Base-by-base conservation (phyloP, 2,797 vertebrate genomes). In the Anas capensis region DNA sequence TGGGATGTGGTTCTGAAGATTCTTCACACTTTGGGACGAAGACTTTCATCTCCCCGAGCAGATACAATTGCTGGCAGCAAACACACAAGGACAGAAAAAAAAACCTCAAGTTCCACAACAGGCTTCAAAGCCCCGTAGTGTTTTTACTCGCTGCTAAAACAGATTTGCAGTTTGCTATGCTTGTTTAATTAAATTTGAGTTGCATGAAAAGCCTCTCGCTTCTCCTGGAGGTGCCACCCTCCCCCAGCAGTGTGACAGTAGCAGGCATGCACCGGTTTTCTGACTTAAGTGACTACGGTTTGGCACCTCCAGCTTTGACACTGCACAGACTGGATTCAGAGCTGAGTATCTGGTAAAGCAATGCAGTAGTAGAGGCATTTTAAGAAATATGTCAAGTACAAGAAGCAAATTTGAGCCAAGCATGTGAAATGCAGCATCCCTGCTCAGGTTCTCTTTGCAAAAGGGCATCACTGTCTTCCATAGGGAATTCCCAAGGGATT, bases 11-110 rank as follows among this genome's bases (percentile, higher is more conserved):
- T 49, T 78, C 42, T 34, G 79, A 85, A 64, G 90, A 68, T 82
- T 57, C 95, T 86, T 96, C 83, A 56, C 70, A 53, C 79, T 82
- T 77, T 19, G 33, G n/a, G 62, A 86, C 5, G 31, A n/a, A 0
- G 9, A 14, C 86, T 96, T 96, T 93, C 57, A 88, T 94, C 92
- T 96, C 46, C 2, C 76, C 26, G 54, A 79, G 48, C 58, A 89
- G 83, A 71, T 60, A 87, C 81, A 92, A 75, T 75, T 77, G 68
- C 83, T 85, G 70, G 72, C 72, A 92, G 83, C 29, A 82, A 65
- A 33, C 5, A 80, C 53, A 5, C 14, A 70, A 79, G 61, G 46
- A 36, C 11, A 61, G 65, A 14, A 33, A 36, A 64, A 62, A 38
- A 20, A 42, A 16, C 46, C 36, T 79, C 51, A 27, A 87, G 44